Percentiles rank a stretch among this genome's conserved stretches.
Evolutionary conservation across 2,888 invertebrate species (phyloP).

Genomic region (Cryptus viduatorius): DNA sequence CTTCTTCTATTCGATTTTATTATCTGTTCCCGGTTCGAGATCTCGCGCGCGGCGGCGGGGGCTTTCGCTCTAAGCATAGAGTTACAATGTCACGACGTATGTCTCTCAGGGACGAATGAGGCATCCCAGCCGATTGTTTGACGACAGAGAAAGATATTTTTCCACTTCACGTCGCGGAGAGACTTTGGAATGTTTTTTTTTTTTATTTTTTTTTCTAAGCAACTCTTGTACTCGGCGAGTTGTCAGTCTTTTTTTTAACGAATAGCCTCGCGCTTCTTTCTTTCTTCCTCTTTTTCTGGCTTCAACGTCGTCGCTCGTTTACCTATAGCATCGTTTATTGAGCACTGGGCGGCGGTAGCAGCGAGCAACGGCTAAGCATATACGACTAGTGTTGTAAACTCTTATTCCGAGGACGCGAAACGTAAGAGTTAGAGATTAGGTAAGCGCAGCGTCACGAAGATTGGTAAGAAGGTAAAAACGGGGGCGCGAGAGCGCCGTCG

Average conservation of each 20-base stretch:
- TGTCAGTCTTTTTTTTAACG: slow-evolving; percentile 21
- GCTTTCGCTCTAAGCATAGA: slow-evolving; percentile 37
- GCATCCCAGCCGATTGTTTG: slow-evolving; percentile 59
- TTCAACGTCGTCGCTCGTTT: neutral
- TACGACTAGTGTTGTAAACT: slow-evolving; percentile 64
- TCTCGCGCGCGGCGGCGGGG: slow-evolving; percentile 16
- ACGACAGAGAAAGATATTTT: slow-evolving; percentile 14
- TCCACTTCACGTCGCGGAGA: slow-evolving; percentile 5
- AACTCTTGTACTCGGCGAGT: slow-evolving; percentile 13
- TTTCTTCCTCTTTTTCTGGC: slow-evolving; percentile 10
- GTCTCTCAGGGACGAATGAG: slow-evolving; percentile 61
- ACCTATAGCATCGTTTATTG: slow-evolving; percentile 6
- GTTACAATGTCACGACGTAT: slow-evolving; percentile 38
- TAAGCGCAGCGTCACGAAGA: slow-evolving; percentile 40
- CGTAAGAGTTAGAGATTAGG: slow-evolving; percentile 60
- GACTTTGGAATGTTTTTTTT: slow-evolving; percentile 41
- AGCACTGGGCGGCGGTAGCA: slow-evolving; percentile 25
- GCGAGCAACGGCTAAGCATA: neutral
- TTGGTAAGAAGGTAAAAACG: slow-evolving; percentile 28
- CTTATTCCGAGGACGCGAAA: slow-evolving; percentile 61
- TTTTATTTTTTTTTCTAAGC: slow-evolving; percentile 41
- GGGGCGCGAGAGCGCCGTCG: slow-evolving; percentile 22
- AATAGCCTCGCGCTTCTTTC: slow-evolving; percentile 15
- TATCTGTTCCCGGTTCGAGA: slow-evolving; percentile 5
- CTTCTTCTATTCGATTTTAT: slow-evolving; percentile 22